These are phyloP conservation scores for Toxotes lorentzi DNA, from an alignment of 2,797 vertebrate species.

Conservation along the genomic window DNA sequence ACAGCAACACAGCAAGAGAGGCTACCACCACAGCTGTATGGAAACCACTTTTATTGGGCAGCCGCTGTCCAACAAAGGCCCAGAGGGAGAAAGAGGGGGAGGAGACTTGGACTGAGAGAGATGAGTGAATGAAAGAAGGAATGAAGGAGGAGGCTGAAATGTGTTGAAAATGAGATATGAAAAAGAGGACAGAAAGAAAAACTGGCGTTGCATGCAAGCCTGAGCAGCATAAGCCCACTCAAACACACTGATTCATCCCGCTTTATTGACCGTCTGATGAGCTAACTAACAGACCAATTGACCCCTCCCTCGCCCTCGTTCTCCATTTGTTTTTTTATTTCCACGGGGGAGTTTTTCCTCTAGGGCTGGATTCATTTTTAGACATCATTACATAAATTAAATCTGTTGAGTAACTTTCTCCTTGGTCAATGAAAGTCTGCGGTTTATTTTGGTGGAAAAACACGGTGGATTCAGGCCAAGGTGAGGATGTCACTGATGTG, in stretches of 20 bases:
- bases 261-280: slow-evolving; percentile 18
- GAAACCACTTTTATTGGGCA: slow-evolving; percentile 27
- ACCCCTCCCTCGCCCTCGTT: background rate
- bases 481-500: slow-evolving; percentile 45
- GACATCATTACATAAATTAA: slow-evolving; percentile 51
- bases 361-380: slow-evolving; percentile 45
- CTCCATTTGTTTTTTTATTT: slow-evolving; percentile 34
- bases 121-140: slow-evolving; percentile 15
- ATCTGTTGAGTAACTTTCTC: slow-evolving; percentile 42
- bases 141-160: slow-evolving; percentile 13
- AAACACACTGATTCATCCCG: slow-evolving; percentile 7
- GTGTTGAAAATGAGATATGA: slow-evolving; percentile 11
- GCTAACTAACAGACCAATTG: slow-evolving; percentile 29
- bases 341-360: slow-evolving; percentile 6
- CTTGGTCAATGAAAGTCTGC: slow-evolving; percentile 22
- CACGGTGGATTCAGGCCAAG: slow-evolving; percentile 35
- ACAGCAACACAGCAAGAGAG: slow-evolving; percentile 14
- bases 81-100: slow-evolving; percentile 11
- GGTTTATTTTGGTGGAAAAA: slow-evolving; percentile 51
- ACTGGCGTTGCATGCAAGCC: background rate
- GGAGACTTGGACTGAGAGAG: background rate
- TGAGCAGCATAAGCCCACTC: slow-evolving; percentile 3
- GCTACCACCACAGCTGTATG: slow-evolving; percentile 25
- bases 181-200: background rate
- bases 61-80: slow-evolving; percentile 21